Percentiles rank a stretch among this genome's conserved stretches.
phyloP scores from a whole-genome alignment of 2,113 vertebrate species.

The Salvelinus sp. region DNA sequence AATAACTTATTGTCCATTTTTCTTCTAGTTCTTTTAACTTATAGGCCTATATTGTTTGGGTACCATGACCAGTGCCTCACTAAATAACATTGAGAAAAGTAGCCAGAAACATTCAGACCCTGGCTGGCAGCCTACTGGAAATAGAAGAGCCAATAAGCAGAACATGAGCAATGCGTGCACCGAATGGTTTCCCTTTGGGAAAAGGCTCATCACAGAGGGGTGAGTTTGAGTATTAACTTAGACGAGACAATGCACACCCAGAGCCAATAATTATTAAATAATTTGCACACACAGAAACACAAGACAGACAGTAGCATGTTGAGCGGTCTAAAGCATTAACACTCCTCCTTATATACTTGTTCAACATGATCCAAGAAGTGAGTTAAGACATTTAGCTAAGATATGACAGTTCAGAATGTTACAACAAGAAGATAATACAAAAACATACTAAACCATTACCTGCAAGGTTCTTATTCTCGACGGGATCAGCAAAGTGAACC shows the following conservation, averaged over 20 bases:
- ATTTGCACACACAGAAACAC: too few relatives aligned
- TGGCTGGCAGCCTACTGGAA: too few relatives aligned
- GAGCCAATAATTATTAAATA: too few relatives aligned
- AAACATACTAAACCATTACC: conserved; percentile 63
- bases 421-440: too few relatives aligned
- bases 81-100: too few relatives aligned
- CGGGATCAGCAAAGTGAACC: conserved; percentile 69
- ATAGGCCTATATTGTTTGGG: not conserved
- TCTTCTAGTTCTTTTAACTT: not conserved
- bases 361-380: not conserved
- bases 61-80: too few relatives aligned
- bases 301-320: too few relatives aligned
- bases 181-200: not conserved
- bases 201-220: not conserved
- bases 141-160: too few relatives aligned
- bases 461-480: conserved; percentile 64
- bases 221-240: not conserved
- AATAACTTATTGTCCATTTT: too few relatives aligned
- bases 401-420: not conserved
- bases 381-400: too few relatives aligned
- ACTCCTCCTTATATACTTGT: not conserved
- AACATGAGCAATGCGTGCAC: not conserved
- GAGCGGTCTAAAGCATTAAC: not conserved
- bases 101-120: too few relatives aligned
- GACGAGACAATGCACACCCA: not conserved